Evolutionary conservation across 2,888 invertebrate species (phyloP).

Genomic region (Sarcophaga carnaria): DNA sequence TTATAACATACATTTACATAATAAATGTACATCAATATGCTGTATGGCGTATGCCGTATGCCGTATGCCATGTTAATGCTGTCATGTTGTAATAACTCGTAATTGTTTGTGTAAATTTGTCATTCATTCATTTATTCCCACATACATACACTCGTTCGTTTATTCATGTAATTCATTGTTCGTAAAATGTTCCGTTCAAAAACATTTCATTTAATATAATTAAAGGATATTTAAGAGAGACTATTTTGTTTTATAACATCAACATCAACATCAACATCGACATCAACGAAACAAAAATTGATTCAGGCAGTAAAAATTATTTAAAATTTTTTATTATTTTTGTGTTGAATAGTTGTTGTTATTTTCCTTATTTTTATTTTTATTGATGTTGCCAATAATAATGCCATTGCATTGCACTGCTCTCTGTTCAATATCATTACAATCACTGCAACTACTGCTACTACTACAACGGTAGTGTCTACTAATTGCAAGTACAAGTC

Average conservation of each 20-base stretch:
- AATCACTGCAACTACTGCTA: not conserved
- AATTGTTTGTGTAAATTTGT: constrained; percentile 1
- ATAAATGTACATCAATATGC: not conserved
- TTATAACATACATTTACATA: not conserved
- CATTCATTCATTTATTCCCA: not conserved
- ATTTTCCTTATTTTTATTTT: not conserved
- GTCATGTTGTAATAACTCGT: not conserved
- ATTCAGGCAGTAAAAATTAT: constrained; percentile 29
- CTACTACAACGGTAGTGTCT: not conserved
- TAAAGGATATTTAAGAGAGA: constrained; percentile 52
- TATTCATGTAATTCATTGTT: constrained; percentile 12
- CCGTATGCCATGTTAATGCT: not conserved
- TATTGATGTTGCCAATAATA: not conserved
- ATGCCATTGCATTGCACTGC: not conserved
- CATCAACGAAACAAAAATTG: constrained; percentile 17
- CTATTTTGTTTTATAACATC: not conserved
- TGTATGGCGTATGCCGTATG: not conserved
- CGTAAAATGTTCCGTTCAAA: not conserved
- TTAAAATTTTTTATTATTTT: not conserved
- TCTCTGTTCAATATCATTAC: not conserved
- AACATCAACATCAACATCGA: not conserved
- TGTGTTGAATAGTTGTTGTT: constrained; percentile 27
- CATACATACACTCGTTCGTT: not conserved
- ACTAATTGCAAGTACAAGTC: constrained; percentile 22
- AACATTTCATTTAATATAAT: constrained; percentile 48